phyloP scores from a whole-genome alignment of 1,140 invertebrate genomes.

The Vanessa tameamea region DNA sequence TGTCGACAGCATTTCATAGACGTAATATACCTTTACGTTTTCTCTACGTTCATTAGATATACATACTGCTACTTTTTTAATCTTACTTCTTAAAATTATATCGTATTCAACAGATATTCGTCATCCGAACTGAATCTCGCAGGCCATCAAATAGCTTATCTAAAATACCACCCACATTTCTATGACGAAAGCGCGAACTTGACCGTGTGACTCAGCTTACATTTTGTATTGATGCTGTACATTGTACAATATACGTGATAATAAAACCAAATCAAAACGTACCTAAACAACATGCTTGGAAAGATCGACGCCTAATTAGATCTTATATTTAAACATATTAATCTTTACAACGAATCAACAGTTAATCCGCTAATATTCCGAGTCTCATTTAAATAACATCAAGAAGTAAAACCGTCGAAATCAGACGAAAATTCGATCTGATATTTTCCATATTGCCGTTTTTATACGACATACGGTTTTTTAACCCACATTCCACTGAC shows the following conservation, averaged over 20 bases:
- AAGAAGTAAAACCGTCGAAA: background rate
- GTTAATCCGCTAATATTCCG: too few species aligned
- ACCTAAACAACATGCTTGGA: background rate
- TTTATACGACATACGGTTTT: background rate
- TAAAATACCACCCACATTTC: slow-evolving; percentile 19
- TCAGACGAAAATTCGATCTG: slow-evolving; percentile 16
- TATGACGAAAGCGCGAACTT: slow-evolving; percentile 25
- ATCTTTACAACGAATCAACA: too few species aligned
- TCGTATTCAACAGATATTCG: background rate
- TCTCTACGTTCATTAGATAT: too few species aligned
- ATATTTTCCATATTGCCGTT: slow-evolving; percentile 1
- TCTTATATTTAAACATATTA: background rate
- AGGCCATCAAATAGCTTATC: slow-evolving; percentile 6
- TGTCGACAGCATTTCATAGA: background rate
- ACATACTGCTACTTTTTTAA: too few species aligned
- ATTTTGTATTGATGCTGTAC: slow-evolving; percentile 19
- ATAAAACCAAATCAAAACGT: background rate
- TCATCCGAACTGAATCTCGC: background rate
- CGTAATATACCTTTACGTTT: too few species aligned
- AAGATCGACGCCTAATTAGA: background rate
- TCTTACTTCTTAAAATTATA: background rate
- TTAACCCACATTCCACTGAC: slow-evolving; percentile 17
- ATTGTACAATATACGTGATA: background rate
- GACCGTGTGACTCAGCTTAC: slow-evolving; percentile 28
- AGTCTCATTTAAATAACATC: background rate